A percentile compares a stretch with the other conserved stretches of the same genome.
Conservation (phyloP, 2,797 vertebrate species). For the Helicolenus hilgendorfi region DNA sequence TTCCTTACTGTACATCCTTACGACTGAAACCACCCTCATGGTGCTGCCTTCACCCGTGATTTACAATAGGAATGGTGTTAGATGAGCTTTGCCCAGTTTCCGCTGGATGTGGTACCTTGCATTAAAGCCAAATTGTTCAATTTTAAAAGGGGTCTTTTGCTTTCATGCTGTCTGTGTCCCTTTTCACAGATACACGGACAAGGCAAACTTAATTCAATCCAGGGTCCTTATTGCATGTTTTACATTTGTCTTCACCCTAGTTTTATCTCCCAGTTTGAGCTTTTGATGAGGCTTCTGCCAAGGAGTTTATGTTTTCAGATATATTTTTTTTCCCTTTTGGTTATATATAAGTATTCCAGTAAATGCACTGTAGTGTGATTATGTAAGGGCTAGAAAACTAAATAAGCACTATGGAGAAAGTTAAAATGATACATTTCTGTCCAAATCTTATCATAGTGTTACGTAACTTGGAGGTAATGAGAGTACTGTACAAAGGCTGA, state of each 20-base stretch:
- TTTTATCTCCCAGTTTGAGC: neutral
- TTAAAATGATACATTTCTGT: neutral
- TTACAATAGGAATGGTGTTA: neutral
- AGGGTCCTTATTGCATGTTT: neutral
- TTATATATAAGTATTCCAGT: neutral
- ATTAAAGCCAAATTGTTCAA: neutral
- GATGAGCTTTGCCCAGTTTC: neutral
- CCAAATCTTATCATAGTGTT: neutral
- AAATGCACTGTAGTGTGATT: neutral
- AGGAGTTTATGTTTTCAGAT: neutral
- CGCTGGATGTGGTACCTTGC: neutral
- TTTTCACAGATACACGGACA: neutral
- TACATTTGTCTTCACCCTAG: neutral
- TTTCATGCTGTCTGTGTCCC: neutral
- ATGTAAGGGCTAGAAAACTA: neutral
- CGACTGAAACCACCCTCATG: neutral
- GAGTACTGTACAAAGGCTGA: neutral
- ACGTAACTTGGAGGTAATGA: neutral
- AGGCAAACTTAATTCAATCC: neutral
- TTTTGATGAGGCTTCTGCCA: neutral
- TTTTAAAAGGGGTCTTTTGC: neutral
- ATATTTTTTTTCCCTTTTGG: neutral
- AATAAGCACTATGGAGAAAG: neutral
- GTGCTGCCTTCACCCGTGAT: neutral
- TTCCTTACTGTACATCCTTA: neutral